A percentile compares a stretch with the other conserved stretches of the same genome.
phyloP scores from a whole-genome alignment of 2,888 invertebrate species.

The Pollenia labialis region DNA sequence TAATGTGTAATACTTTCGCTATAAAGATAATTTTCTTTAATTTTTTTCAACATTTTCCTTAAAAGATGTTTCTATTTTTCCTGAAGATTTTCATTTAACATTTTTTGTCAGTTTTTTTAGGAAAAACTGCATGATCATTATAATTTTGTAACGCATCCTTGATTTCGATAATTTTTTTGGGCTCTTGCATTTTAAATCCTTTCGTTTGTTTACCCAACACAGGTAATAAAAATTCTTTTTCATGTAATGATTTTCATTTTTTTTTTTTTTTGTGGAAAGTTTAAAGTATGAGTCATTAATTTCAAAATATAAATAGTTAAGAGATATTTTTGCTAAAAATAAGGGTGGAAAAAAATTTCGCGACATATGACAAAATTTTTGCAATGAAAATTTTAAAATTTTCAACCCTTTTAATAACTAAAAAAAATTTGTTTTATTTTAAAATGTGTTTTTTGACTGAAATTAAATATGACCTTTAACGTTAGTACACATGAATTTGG shows the following conservation, averaged over 20 bases:
- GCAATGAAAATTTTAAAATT: conserved; percentile 27
- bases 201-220: conserved; percentile 75
- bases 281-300: conserved; percentile 57
- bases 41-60: conserved; percentile 43
- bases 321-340: conserved; percentile 4
- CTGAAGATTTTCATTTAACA: conserved; percentile 31
- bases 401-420: conserved; percentile 52
- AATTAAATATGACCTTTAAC: too few relatives aligned
- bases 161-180: conserved; percentile 26
- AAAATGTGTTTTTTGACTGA: too few relatives aligned
- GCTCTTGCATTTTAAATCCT: conserved; percentile 69
- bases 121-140: conserved; percentile 48
- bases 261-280: conserved; percentile 23
- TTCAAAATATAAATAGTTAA: conserved; percentile 35
- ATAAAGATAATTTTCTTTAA: conserved; percentile 20
- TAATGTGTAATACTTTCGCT: neutral
- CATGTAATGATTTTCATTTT: conserved; percentile 29
- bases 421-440: too few relatives aligned
- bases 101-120: conserved; percentile 28
- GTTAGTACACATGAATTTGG: too few relatives aligned
- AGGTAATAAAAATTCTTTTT: conserved; percentile 74
- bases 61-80: conserved; percentile 26
- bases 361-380: conserved; percentile 29
- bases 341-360: conserved; percentile 41
- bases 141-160: conserved; percentile 62